These are phyloP conservation scores for Diachasma alloeum DNA, from an alignment of 1,140 invertebrate species.

Conservation along the genomic window DNA sequence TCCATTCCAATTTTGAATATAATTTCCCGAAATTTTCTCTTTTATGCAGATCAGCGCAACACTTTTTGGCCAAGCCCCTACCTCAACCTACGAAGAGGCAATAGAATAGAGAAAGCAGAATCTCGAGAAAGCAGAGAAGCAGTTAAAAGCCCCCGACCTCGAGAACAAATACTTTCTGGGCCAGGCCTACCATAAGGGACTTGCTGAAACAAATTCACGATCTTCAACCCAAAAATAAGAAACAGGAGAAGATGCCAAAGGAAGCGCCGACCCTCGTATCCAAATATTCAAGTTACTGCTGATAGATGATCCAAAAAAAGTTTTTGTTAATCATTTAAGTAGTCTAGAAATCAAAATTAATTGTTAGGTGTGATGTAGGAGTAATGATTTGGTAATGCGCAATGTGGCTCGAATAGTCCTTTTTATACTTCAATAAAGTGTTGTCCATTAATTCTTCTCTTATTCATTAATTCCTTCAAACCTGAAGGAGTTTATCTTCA, in stretches of 20 bases:
- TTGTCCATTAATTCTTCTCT: background rate
- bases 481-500: no score
- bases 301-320: conserved; percentile 26
- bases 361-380: background rate
- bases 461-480: background rate
- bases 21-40: conserved; percentile 7
- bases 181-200: conserved; percentile 70
- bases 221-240: conserved; percentile 54
- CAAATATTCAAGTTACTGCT: conserved; percentile 49
- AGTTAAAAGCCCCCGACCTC: conserved; percentile 68
- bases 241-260: conserved; percentile 57
- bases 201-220: conserved; percentile 67
- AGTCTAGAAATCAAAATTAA: background rate
- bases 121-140: conserved; percentile 73
- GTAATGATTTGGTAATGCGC: background rate
- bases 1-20: no score
- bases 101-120: no score
- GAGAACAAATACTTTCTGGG: conserved; percentile 77
- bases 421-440: conserved; percentile 23
- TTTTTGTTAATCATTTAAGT: background rate
- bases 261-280: conserved; percentile 48
- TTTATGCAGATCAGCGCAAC: conserved; percentile 67
- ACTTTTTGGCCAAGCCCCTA: conserved; percentile 74
- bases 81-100: conserved; percentile 73
- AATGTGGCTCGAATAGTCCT: background rate